These are phyloP conservation scores for Eupithecia dodoneata DNA, from an alignment of 2,888 invertebrate species.

Conservation along the genomic window DNA sequence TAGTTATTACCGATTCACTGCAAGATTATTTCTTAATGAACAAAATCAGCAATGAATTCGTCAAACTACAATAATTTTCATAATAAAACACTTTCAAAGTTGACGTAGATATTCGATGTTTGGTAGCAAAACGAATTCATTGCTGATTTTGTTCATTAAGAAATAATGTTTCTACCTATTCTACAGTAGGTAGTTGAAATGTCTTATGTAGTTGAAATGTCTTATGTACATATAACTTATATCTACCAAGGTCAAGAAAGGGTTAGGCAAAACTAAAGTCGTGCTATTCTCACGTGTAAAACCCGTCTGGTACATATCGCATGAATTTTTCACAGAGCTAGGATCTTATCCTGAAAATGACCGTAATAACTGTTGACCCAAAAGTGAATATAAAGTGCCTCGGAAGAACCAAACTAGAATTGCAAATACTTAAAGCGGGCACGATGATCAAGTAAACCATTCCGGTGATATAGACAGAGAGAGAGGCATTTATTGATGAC, in stretches of 20 bases:
- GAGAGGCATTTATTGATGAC: constrained; percentile 16
- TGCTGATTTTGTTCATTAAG: no score
- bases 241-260: background rate
- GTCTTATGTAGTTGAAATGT: no score
- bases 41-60: no score
- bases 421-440: background rate
- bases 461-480: constrained; percentile 24
- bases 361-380: background rate
- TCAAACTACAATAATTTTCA: no score
- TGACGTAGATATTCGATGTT: background rate
- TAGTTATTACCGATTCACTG: background rate
- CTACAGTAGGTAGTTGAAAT: background rate
- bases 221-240: background rate
- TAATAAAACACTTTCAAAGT: background rate
- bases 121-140: no score
- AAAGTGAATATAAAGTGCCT: background rate
- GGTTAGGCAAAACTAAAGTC: background rate
- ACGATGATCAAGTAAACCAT: constrained; percentile 13
- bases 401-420: background rate
- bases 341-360: background rate
- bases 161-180: no score
- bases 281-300: background rate
- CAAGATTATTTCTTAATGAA: background rate
- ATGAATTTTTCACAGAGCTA: background rate
- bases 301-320: background rate